These are phyloP conservation scores for Dipodomys ordii DNA, from an alignment of 2,113 vertebrate genomes.

Conservation along the genomic window DNA sequence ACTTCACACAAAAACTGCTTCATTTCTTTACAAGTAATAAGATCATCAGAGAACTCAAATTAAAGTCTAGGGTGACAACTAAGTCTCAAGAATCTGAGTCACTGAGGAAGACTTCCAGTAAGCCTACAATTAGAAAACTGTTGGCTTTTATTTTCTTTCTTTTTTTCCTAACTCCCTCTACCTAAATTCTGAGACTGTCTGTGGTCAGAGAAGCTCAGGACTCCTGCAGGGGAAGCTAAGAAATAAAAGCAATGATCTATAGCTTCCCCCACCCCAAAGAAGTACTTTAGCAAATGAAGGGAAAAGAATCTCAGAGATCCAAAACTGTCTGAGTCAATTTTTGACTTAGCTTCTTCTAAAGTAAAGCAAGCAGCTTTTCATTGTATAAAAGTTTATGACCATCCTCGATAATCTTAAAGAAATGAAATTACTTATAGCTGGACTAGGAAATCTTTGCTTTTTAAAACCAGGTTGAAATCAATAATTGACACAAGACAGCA, in stretches of 20 bases:
- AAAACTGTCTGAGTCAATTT: not conserved
- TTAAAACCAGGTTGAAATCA: constrained; percentile 34
- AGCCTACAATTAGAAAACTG: not conserved
- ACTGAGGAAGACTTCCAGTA: not conserved
- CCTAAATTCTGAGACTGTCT: not conserved
- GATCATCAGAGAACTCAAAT: not conserved
- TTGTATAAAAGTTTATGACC: constrained; percentile 45
- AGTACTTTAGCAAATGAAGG: not conserved
- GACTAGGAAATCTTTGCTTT: not conserved
- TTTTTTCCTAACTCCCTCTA: not conserved
- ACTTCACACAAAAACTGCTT: not conserved
- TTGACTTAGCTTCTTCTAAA: not conserved
- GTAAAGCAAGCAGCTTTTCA: constrained; percentile 11
- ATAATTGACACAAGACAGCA: not conserved
- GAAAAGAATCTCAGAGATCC: not conserved
- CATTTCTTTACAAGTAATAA: not conserved
- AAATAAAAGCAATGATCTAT: not conserved
- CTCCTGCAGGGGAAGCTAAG: not conserved
- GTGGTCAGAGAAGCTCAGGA: not conserved
- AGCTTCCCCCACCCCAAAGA: not conserved
- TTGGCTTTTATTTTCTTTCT: not conserved
- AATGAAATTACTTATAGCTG: not conserved
- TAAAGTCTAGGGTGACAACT: not conserved
- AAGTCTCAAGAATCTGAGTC: not conserved
- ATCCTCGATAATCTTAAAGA: constrained; percentile 3